Percentiles rank a stretch among this genome's conserved stretches.
Conservation (phyloP, 2,888 invertebrate species). For the Poecilobothrus nobilitatus region DNA sequence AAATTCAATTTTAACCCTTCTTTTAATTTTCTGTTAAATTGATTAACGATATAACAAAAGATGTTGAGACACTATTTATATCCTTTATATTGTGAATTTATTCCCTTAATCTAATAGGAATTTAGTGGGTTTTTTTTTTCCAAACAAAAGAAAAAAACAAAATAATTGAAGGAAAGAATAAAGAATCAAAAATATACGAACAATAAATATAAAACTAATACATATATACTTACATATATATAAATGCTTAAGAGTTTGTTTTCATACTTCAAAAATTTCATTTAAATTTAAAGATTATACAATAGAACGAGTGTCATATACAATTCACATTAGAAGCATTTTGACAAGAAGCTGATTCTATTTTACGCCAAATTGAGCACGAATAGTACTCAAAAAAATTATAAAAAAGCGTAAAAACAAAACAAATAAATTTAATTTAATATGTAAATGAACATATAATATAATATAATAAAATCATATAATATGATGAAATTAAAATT, state of each 20-base stretch:
- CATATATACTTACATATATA: too few relatives aligned
- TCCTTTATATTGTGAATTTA: too few relatives aligned
- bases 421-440: neutral
- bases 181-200: too few relatives aligned
- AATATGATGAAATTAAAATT: neutral
- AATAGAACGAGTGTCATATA: neutral
- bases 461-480: neutral
- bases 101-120: too few relatives aligned
- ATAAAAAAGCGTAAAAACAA: too few relatives aligned
- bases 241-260: neutral
- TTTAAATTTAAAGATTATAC: neutral
- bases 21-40: too few relatives aligned
- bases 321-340: neutral
- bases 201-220: neutral
- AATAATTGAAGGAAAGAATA: too few relatives aligned
- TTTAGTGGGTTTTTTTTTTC: too few relatives aligned
- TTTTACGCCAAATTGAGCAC: constrained; percentile 4
- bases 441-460: neutral
- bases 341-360: neutral
- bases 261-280: constrained; percentile 1
- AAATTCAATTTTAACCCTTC: too few relatives aligned
- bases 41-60: too few relatives aligned
- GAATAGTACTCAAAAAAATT: neutral
- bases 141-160: too few relatives aligned
- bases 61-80: too few relatives aligned